A percentile compares a stretch with the other conserved stretches of the same genome.
Conservation (phyloP, 2,113 vertebrate genomes). For the Catharus fuscescens region DNA sequence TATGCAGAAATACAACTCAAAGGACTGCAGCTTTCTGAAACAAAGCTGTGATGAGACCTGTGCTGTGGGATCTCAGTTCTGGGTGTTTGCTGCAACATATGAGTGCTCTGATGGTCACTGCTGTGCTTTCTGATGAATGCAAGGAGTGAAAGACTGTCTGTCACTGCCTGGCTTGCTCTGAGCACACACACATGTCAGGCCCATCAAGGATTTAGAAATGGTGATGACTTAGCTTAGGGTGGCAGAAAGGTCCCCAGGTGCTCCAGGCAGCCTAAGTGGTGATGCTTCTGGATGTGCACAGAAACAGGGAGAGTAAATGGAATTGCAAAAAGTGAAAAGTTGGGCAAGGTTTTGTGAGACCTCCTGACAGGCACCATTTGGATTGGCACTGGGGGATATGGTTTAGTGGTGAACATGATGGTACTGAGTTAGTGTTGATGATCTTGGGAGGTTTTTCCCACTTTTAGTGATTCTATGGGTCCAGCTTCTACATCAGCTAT, state of each 20-base stretch:
- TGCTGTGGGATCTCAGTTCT: neutral
- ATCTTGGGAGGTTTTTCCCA: neutral
- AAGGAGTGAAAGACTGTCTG: neutral
- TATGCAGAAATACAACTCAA: neutral
- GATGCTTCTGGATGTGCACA: neutral
- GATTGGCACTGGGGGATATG: neutral
- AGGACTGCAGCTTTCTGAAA: neutral
- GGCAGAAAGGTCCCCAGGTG: neutral
- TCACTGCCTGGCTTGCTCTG: neutral
- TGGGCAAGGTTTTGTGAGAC: neutral
- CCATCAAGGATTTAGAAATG: neutral
- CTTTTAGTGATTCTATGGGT: neutral
- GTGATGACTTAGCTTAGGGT: neutral
- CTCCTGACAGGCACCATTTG: neutral
- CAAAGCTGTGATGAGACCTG: neutral
- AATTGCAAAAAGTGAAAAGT: neutral
- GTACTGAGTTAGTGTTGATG: neutral
- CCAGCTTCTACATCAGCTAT: neutral
- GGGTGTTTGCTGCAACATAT: neutral
- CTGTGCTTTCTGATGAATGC: neutral
- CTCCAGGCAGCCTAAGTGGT: neutral
- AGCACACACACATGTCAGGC: neutral
- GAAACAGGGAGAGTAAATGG: neutral
- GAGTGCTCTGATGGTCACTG: rapidly evolving
- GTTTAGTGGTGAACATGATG: neutral